Percentiles rank a stretch among this genome's conserved stretches.
Conservation (phyloP, 2,888 invertebrate genomes). For the Drosophila helvetica region DNA sequence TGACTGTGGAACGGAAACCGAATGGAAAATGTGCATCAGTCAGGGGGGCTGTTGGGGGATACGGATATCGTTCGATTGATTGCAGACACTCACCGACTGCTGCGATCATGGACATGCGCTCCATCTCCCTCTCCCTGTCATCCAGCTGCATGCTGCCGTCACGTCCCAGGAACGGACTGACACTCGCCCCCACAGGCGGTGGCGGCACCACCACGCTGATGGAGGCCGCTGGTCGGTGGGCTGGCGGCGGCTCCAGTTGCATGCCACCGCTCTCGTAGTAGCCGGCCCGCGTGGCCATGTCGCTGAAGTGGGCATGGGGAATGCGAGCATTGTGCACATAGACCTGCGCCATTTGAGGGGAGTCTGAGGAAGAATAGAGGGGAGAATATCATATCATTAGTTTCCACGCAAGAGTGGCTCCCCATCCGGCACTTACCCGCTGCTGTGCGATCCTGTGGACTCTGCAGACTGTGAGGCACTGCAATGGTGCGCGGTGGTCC, state of each 20-base stretch:
- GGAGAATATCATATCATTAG: neutral
- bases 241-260: conserved; percentile 87
- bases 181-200: conserved; percentile 63
- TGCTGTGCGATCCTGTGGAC: conserved; percentile 87
- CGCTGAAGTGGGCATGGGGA: conserved; percentile 84
- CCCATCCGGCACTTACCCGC: conserved; percentile 84
- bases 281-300: conserved; percentile 82
- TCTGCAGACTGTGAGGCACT: conserved; percentile 88
- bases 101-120: conserved; percentile 62
- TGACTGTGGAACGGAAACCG: conserved; percentile 39
- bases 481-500: conserved; percentile 86
- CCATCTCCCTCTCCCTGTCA: conserved; percentile 78
- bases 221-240: conserved; percentile 83
- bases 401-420: accelerated
- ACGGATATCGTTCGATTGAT: neutral
- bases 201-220: conserved; percentile 84
- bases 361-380: conserved; percentile 83
- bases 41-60: neutral
- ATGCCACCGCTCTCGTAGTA: conserved; percentile 85
- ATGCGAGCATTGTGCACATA: conserved; percentile 86
- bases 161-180: conserved; percentile 69
- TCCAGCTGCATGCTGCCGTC: conserved; percentile 77
- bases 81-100: conserved; percentile 64
- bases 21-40: conserved; percentile 7
- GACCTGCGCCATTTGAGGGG: conserved; percentile 89